Conservation (phyloP, 1,140 invertebrate genomes). For the Pissodes strobi region DNA sequence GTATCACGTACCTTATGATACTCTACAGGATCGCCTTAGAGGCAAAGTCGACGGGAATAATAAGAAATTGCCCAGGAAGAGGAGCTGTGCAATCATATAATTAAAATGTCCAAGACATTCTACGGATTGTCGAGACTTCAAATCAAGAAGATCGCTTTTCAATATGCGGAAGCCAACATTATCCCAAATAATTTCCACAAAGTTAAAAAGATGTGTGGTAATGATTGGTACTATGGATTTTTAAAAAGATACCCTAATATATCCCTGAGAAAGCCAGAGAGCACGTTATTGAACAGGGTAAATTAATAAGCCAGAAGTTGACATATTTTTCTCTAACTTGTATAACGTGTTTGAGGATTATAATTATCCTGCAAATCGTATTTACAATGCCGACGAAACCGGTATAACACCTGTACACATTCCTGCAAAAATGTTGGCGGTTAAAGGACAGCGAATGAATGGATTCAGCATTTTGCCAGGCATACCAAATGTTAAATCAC, state of each 20-base stretch:
- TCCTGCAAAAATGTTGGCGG: conserved; percentile 26
- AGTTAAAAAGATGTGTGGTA: conserved; percentile 25
- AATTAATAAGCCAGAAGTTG: conserved; percentile 10
- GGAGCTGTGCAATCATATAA: conserved; percentile 19
- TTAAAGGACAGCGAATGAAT: conserved; percentile 50
- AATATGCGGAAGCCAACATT: conserved; percentile 12
- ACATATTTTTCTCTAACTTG: too few relatives aligned
- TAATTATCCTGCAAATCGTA: too few relatives aligned
- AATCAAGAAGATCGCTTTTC: too few relatives aligned
- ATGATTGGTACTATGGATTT: too few relatives aligned
- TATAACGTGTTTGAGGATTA: too few relatives aligned
- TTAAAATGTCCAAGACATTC: conserved; percentile 17
- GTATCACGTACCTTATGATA: too few relatives aligned
- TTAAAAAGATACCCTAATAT: too few relatives aligned
- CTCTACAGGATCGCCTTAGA: conserved; percentile 17
- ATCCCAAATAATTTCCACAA: conserved; percentile 13
- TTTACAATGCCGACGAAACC: too few relatives aligned
- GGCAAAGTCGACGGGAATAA: conserved; percentile 11
- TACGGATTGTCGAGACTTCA: too few relatives aligned
- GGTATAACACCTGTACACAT: conserved; percentile 18
- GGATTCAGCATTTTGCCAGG: too few relatives aligned
- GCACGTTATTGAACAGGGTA: conserved; percentile 13
- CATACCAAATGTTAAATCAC: too few relatives aligned
- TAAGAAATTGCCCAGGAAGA: conserved; percentile 22
- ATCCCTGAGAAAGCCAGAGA: too few relatives aligned